Evolutionary conservation across 2,113 vertebrate species (phyloP), one percentile per base, ranked within the genome.

Genomic region (Dipodomys stephensi): DNA sequence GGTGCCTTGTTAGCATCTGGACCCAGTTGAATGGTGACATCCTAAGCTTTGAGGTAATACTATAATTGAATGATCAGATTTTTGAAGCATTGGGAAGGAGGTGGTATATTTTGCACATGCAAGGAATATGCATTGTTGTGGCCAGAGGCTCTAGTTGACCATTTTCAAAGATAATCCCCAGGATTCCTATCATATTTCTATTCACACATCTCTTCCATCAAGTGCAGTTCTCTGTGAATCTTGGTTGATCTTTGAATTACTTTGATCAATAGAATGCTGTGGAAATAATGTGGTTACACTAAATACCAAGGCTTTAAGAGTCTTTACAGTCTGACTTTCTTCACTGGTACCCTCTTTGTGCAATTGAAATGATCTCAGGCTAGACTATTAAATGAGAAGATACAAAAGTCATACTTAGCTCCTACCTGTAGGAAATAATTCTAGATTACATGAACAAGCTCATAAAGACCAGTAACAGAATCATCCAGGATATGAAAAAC

Each of bases 21-120:
- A 67, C 23, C n/a, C 22, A 11, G 78, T 78, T 81, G 67, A 78
- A 90, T 49, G 30, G 35, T 78, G 32, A 68, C 53, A 82, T 67
- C 1, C 44, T 39, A 27, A 57, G 77, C 71, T 90, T 72, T 5
- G 22, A 80, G 22, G n/a, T 87, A 69, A 64, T 57, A 18, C 8
- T 74, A 11, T 80, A 93, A 68, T 53, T 90, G 49, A 49, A 49
- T 25, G 74, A 88, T 64, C 46, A 87, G 83, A 93, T 4, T 83
- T 73, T 69, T 3, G 19, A 27, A 10, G 15, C 74, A 13, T 80
- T 30, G 5, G 35, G 19, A 62, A 39, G 72, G 10, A 9, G 39
- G 19, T 18, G 9, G 35, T 22, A 2, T 65, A 67, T 65, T 87
- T 32, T 68, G 9, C 28, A 46, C 16, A 28, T 74, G 30, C 27